A percentile compares a stretch with the other conserved stretches of the same genome.
Evolutionary conservation across 2,113 vertebrate genomes (phyloP).

Genomic region (Oophaga pumilio): DNA sequence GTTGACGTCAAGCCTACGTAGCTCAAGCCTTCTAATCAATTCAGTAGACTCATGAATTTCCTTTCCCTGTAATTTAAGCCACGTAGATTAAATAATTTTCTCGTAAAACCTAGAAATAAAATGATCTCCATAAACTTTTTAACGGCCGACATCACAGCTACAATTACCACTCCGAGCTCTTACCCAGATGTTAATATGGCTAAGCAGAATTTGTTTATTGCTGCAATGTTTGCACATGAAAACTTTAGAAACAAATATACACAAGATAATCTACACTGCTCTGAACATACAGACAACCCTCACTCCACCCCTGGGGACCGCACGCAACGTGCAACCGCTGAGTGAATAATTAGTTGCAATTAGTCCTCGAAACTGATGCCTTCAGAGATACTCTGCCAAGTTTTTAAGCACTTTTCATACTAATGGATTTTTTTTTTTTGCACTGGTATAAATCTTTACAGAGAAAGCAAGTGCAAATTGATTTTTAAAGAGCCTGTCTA

Average conservation of each 20-base stretch:
- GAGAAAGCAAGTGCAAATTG: conserved; percentile 71
- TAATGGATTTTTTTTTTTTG: conserved; percentile 69
- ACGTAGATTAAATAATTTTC: background rate
- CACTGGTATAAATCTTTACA: conserved; percentile 74
- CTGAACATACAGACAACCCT: conserved; percentile 70
- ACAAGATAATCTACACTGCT: background rate
- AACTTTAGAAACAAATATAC: conserved; percentile 67
- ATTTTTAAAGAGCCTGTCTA: conserved; percentile 75
- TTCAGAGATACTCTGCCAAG: conserved; percentile 77
- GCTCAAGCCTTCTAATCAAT: background rate
- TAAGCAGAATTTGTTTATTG: conserved; percentile 42
- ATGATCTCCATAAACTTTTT: background rate
- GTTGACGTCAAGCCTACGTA: background rate
- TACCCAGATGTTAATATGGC: conserved; percentile 48
- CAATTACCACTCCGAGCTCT: conserved; percentile 33
- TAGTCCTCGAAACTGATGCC: conserved; percentile 76
- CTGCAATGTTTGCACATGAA: conserved; percentile 45
- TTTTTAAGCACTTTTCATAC: conserved; percentile 78
- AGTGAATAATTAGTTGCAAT: conserved; percentile 80
- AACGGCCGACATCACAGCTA: background rate
- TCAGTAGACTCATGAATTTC: background rate
- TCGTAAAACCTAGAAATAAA: conserved; percentile 2
- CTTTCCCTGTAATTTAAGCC: background rate
- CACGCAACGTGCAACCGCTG: conserved; percentile 72
- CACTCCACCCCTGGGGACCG: conserved; percentile 67